Base-by-base conservation (phyloP, 2,888 invertebrate genomes). In the Mesoligia furuncula region DNA sequence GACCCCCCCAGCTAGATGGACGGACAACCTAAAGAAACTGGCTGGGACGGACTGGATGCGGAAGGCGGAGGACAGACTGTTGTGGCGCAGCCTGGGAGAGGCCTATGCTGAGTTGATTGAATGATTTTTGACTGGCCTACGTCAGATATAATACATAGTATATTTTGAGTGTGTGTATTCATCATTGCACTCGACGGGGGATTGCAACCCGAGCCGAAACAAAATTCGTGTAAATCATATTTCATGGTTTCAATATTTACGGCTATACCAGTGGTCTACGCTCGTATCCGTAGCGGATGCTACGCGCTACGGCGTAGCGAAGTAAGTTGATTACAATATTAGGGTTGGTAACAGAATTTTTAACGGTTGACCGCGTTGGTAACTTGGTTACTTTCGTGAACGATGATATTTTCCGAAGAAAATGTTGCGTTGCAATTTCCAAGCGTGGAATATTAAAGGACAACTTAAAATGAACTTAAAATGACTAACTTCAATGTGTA, bases 261-360 rank as follows among this genome's bases (percentile, higher is more conserved):
- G 24, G 31, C 15, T 27, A 66, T 7, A 45, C 13, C 51, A 54
- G 42, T 7, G 39, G n/a, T 36, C 39, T 61, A 61, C 75, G 75
- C 51, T 51, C 51, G 68, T 48, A 68, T 24, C 24, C 42, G 51
- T 64, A 64, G 75, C 39, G 17, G 13, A 4, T 66, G 77, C 67
- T 81, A 75, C 75, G 70, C 20, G 80, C 70, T 69, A 77, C 79
- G 79, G 54, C 71, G 78, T 72, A 71, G 69, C 69, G 15, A 13
- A 11, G 20, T 31, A 73, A 80, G 54, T 75, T 48, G 36, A 31
- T 67, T 68, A 68, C 24, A n/a, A 24, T 31, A 13, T 15, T 51
- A 70, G 39, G 75, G 75, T 51, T 62, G 5, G n/a, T 77, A 77
- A 76, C 54, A 20, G 15, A n/a, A 75, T 57, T 31, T 20, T 59